A percentile compares a stretch with the other conserved stretches of the same genome.
Conservation (phyloP, 2,797 vertebrate species). For the Coranthus polyacanthus region DNA sequence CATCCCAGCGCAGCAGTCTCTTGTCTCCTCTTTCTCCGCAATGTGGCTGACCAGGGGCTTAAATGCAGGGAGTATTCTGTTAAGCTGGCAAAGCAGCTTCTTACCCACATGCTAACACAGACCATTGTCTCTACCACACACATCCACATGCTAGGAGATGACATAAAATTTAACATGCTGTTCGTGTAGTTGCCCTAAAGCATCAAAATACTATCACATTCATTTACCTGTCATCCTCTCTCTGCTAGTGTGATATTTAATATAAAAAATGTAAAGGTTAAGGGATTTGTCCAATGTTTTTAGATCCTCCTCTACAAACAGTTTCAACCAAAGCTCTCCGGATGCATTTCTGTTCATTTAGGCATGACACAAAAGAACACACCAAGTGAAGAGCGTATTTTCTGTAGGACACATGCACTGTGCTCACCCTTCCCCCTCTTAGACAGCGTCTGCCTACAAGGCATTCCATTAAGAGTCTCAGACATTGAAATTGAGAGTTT, state of each 20-base stretch:
- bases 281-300: background rate
- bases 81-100: slow-evolving; percentile 33
- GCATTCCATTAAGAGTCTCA: slow-evolving; percentile 76
- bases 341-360: slow-evolving; percentile 45
- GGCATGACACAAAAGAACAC: slow-evolving; percentile 58
- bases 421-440: slow-evolving; percentile 26
- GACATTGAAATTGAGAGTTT: slow-evolving; percentile 79
- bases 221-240: slow-evolving; percentile 27
- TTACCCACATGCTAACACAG: background rate
- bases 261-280: slow-evolving; percentile 9
- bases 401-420: slow-evolving; percentile 44
- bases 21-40: slow-evolving; percentile 44
- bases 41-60: slow-evolving; percentile 60
- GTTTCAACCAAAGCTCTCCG: slow-evolving; percentile 33
- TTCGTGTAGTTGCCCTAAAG: slow-evolving; percentile 37
- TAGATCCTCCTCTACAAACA: slow-evolving; percentile 28
- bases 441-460: slow-evolving; percentile 67
- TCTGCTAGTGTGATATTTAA: slow-evolving; percentile 27
- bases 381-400: slow-evolving; percentile 49
- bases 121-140: slow-evolving; percentile 24
- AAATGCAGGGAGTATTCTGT: slow-evolving; percentile 33
- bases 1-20: slow-evolving; percentile 68
- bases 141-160: slow-evolving; percentile 13
- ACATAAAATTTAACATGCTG: slow-evolving; percentile 38
- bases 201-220: slow-evolving; percentile 28